Conservation (phyloP, 1,140 invertebrate genomes). For the Pseudomyrmex pallidus region DNA sequence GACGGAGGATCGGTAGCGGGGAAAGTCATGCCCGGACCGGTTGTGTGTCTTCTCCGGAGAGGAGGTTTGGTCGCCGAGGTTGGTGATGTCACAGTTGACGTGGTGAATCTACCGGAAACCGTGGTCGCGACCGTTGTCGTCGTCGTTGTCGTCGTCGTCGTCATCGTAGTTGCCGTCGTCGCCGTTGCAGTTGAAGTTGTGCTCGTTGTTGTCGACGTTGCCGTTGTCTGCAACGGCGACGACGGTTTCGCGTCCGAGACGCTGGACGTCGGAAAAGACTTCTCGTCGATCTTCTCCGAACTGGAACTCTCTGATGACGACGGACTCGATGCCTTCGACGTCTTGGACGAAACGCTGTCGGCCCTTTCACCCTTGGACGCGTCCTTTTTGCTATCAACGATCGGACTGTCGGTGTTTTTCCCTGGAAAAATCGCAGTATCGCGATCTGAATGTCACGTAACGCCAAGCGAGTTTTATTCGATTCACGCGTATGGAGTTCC, state of each 20-base stretch:
- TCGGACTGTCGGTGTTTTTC: conserved; percentile 70
- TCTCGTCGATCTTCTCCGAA: conserved; percentile 83
- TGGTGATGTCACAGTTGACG: conserved; percentile 81
- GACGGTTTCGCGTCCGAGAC: conserved; percentile 75
- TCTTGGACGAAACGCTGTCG: conserved; percentile 81
- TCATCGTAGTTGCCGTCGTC: conserved; percentile 75
- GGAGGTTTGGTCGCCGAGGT: conserved; percentile 80
- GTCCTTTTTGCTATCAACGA: conserved; percentile 64
- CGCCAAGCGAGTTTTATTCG: conserved; percentile 42
- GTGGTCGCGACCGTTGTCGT: conserved; percentile 11
- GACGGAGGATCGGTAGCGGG: conserved; percentile 83
- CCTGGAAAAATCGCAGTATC: conserved; percentile 56
- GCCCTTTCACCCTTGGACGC: conserved; percentile 71
- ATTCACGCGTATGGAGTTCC: neutral
- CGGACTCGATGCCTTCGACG: conserved; percentile 84
- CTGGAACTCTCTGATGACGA: conserved; percentile 85
- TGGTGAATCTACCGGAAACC: conserved; percentile 77
- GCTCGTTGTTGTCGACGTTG: neutral
- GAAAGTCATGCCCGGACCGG: conserved; percentile 83
- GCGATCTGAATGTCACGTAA: conserved; percentile 8
- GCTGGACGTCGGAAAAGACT: conserved; percentile 79
- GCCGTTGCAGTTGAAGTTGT: conserved; percentile 52
- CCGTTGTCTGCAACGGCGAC: conserved; percentile 35
- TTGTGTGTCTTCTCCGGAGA: conserved; percentile 81
- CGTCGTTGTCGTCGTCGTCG: conserved; percentile 62